phyloP scores from a whole-genome alignment of 1,140 invertebrate genomes.

The Drosophila neocordata region DNA sequence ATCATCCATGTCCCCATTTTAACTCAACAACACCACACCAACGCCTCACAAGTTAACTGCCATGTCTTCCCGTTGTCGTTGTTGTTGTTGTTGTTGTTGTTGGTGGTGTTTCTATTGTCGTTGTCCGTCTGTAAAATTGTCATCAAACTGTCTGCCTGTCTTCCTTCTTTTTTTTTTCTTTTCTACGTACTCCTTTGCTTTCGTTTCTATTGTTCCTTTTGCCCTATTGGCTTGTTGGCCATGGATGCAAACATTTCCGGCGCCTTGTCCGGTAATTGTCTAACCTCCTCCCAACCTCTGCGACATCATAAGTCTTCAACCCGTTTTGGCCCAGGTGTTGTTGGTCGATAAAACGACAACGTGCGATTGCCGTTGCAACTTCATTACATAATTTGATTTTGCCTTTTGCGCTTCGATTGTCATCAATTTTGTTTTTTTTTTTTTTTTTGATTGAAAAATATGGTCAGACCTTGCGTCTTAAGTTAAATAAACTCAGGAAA shows the following conservation, averaged over 20 bases:
- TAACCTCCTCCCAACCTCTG: constrained; percentile 9
- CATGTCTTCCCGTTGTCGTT: constrained; percentile 53
- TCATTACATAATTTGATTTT: constrained; percentile 44
- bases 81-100: constrained; percentile 4
- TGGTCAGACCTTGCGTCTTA: not conserved
- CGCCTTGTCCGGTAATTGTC: constrained; percentile 36
- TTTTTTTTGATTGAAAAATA: constrained; percentile 23
- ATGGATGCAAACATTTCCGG: constrained; percentile 55
- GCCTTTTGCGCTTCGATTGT: constrained; percentile 32
- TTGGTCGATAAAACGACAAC: not conserved
- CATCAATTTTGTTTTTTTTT: too few species aligned
- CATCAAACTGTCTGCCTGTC: constrained; percentile 11
- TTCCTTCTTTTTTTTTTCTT: constrained; percentile 1
- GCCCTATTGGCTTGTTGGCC: constrained; percentile 17
- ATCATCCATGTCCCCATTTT: constrained; percentile 29
- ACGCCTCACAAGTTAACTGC: constrained; percentile 51
- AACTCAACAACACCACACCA: constrained; percentile 3
- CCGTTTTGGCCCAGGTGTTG: constrained; percentile 55
- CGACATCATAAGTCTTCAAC: constrained; percentile 25
- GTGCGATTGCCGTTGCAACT: constrained; percentile 19
- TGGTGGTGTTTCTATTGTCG: constrained; percentile 5
- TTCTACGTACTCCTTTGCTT: constrained; percentile 15
- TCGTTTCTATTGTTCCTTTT: constrained; percentile 16
- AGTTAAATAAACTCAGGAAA: not conserved
- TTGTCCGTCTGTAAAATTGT: constrained; percentile 30